A percentile compares a stretch with the other conserved stretches of the same genome.
Evolutionary conservation across 2,113 vertebrate species (phyloP).

Genomic region (Tupaia tana): DNA sequence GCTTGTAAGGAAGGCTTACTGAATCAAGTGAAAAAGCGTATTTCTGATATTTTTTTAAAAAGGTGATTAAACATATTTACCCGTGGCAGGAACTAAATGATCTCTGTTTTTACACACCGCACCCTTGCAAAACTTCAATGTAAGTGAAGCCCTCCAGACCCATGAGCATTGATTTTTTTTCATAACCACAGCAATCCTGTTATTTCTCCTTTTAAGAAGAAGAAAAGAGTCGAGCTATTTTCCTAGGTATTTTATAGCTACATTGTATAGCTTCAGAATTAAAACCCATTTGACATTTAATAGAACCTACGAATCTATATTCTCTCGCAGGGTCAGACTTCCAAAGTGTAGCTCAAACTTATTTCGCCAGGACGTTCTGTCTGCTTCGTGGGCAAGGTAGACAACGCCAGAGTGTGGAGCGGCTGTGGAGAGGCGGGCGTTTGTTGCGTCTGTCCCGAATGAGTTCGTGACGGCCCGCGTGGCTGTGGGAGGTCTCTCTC

Average conservation of each 20-base stretch:
- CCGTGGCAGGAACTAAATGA: neutral
- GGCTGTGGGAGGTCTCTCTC: too few species aligned
- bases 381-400: neutral
- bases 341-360: neutral
- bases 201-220: slow-evolving; percentile 31
- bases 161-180: neutral
- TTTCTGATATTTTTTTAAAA: neutral
- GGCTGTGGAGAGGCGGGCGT: too few species aligned
- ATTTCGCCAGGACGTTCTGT: neutral
- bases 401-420: too few species aligned
- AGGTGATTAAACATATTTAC: neutral
- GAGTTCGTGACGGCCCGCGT: too few species aligned
- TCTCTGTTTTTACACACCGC: neutral
- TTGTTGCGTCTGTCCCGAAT: too few species aligned
- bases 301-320: neutral
- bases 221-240: neutral
- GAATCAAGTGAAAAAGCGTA: neutral
- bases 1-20: neutral
- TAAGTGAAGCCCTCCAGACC: neutral
- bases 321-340: neutral
- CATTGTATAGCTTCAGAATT: slow-evolving; percentile 44
- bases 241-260: neutral
- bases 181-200: neutral
- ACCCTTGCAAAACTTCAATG: neutral
- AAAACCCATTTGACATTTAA: slow-evolving; percentile 59